phyloP scores from a whole-genome alignment of 1,140 invertebrate genomes.

The Cyphomyrmex costatus region DNA sequence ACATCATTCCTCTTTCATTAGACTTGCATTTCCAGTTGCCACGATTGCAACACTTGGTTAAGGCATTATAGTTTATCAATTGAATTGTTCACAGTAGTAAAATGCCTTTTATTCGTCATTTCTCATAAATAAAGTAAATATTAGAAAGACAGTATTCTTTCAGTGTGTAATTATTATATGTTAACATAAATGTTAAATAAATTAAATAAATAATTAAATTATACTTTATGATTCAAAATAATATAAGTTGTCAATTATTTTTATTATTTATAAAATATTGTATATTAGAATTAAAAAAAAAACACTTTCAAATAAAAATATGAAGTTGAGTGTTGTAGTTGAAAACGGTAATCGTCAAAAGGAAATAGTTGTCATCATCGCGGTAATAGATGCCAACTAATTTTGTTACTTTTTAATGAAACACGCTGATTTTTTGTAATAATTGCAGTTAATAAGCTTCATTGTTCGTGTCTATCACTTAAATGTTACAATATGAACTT shows the following conservation, averaged over 20 bases:
- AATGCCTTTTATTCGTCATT: neutral
- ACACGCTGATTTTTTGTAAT: conserved; percentile 1
- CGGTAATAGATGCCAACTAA: conserved; percentile 30
- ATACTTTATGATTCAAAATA: neutral
- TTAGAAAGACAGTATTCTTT: neutral
- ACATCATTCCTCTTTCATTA: conserved; percentile 53
- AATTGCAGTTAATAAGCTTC: conserved; percentile 41
- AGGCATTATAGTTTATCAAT: neutral
- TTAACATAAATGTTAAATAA: conserved; percentile 1
- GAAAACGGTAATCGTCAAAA: conserved; percentile 5
- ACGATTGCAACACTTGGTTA: neutral
- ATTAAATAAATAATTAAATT: neutral
- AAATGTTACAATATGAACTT: conserved; percentile 1
- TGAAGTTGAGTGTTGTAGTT: neutral
- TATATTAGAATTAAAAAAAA: neutral
- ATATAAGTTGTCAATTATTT: neutral
- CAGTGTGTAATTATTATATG: neutral
- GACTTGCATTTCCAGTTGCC: conserved; percentile 42
- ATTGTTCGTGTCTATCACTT: conserved; percentile 44
- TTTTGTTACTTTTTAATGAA: conserved; percentile 34
- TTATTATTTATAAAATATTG: neutral
- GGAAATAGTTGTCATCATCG: conserved; percentile 20
- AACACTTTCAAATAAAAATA: neutral
- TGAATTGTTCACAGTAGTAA: neutral
- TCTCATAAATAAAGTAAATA: neutral